Conservation (phyloP, 2,888 invertebrate genomes). For the Aphodius sticticus region DNA sequence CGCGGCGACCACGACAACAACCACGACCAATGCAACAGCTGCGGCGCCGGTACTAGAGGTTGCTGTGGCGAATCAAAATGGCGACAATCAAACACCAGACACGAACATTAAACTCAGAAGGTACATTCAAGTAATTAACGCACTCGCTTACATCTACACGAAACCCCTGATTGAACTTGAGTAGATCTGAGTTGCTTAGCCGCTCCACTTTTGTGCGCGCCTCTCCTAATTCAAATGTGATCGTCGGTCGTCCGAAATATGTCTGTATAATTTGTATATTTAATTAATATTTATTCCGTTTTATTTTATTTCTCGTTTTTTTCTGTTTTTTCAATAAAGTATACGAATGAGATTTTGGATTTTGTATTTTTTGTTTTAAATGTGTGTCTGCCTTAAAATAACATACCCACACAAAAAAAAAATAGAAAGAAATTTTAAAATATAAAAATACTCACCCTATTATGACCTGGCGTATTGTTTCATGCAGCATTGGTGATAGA, state of each 20-base stretch:
- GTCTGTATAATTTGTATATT: background rate
- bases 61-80: constrained; percentile 48
- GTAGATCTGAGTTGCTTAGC: constrained; percentile 21
- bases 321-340: constrained; percentile 12
- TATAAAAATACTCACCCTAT: background rate
- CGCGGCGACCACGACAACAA: constrained; percentile 39
- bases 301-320: background rate
- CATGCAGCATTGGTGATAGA: constrained; percentile 84
- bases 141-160: constrained; percentile 51
- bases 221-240: background rate
- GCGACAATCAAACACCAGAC: constrained; percentile 49
- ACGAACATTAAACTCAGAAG: constrained; percentile 57
- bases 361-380: background rate
- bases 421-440: background rate
- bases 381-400: background rate
- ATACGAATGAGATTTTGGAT: background rate
- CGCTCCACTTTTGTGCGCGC: no score
- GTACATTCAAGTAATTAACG: constrained; percentile 54
- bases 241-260: background rate
- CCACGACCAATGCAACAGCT: background rate
- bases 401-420: background rate
- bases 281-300: background rate
- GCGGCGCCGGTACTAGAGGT: constrained; percentile 20
- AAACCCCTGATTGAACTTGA: constrained; percentile 48
- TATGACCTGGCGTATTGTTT: constrained; percentile 57